These are phyloP conservation scores for Leptoclinus maculatus DNA, from an alignment of 2,797 vertebrate genomes.

Conservation along the genomic window DNA sequence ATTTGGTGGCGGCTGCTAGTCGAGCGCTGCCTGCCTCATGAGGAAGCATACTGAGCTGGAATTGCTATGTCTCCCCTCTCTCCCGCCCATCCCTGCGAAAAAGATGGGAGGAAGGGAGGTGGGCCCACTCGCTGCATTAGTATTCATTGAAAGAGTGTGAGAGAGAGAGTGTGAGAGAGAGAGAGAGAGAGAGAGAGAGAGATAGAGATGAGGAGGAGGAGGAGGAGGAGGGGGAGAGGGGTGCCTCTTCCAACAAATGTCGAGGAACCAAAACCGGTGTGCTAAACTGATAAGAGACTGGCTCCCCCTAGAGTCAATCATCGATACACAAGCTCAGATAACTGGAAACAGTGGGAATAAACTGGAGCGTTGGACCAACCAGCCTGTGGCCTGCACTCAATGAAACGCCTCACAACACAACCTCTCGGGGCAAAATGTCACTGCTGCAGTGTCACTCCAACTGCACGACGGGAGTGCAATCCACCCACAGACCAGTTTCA, in stretches of 20 bases:
- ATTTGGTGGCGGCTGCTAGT: constrained; percentile 75
- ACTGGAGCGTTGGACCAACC: not conserved
- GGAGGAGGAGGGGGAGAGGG: constrained; percentile 42
- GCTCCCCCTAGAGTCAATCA: constrained; percentile 79
- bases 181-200: constrained; percentile 37
- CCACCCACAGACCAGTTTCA: constrained; percentile 1
- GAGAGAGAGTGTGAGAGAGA: constrained; percentile 45
- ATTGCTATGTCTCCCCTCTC: constrained; percentile 78
- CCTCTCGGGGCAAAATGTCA: not conserved
- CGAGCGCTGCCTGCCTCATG: constrained; percentile 80
- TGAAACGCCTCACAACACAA: not conserved
- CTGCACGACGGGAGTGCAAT: not conserved
- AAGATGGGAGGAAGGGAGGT: constrained; percentile 80
- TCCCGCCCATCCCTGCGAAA: constrained; percentile 79
- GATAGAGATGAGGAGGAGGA: not conserved
- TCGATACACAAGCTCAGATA: constrained; percentile 36
- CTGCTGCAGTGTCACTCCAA: not conserved
- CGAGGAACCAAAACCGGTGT: constrained; percentile 70
- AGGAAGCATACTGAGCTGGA: constrained; percentile 81
- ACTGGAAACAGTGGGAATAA: constrained; percentile 33
- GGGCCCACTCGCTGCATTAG: constrained; percentile 83
- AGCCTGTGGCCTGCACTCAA: constrained; percentile 12
- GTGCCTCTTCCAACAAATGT: constrained; percentile 75
- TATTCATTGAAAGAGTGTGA: constrained; percentile 83
- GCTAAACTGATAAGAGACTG: constrained; percentile 75